Evolutionary conservation across 2,888 invertebrate species (phyloP).

Genomic region (Cabera pusaria): DNA sequence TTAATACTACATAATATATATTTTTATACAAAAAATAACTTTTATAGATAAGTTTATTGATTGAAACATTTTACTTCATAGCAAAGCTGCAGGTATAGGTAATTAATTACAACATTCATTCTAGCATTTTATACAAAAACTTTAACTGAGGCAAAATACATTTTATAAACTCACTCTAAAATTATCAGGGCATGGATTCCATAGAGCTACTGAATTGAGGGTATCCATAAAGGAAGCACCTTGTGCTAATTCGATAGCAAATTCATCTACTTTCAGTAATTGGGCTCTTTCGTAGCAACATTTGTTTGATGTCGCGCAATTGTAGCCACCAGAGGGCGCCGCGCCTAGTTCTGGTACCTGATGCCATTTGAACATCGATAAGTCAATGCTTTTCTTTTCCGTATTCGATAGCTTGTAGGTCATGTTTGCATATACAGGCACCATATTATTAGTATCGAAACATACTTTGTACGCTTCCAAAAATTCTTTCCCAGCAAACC

Average conservation of each 20-base stretch:
- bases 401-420: constrained; percentile 1
- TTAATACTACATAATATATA: no score
- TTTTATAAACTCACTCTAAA: constrained; percentile 17
- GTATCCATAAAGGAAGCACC: constrained; percentile 6
- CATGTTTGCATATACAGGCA: constrained; percentile 13
- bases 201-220: constrained; percentile 20
- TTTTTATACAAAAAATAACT: neutral
- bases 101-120: no score
- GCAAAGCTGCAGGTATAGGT: no score
- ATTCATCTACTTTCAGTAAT: neutral
- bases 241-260: constrained; percentile 14
- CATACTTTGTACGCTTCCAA: constrained; percentile 24
- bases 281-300: constrained; percentile 8
- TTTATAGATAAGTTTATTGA: no score
- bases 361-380: constrained; percentile 9
- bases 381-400: constrained; percentile 10
- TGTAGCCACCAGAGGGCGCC: constrained; percentile 7
- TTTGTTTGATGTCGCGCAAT: neutral
- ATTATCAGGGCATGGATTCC: constrained; percentile 18
- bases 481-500: constrained; percentile 20
- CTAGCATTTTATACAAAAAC: no score
- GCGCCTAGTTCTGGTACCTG: neutral
- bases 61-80: no score
- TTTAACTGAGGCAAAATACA: no score
- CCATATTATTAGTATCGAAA: constrained; percentile 13